Percentiles rank a stretch among this genome's conserved stretches.
Conservation (phyloP, 1,140 invertebrate genomes). For the Cydia fagiglandana region DNA sequence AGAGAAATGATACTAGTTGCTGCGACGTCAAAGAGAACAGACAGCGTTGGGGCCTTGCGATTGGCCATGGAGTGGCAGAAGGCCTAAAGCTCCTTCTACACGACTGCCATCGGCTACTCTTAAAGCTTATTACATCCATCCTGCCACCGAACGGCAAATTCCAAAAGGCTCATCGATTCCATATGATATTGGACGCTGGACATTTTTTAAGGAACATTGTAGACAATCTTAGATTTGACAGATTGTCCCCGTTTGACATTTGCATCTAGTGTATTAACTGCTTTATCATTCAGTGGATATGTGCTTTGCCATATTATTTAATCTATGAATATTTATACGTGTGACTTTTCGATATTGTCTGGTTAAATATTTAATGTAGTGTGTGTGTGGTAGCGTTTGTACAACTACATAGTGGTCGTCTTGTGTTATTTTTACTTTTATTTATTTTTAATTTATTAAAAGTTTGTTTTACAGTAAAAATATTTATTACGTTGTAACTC, state of each 20-base stretch:
- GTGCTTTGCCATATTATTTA: neutral
- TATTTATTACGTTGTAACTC: neutral
- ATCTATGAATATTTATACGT: slow-evolving; percentile 1
- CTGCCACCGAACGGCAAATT: no score
- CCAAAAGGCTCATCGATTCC: no score
- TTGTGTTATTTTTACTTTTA: slow-evolving; percentile 22
- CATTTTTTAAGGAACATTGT: no score
- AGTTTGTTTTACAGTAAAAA: slow-evolving; percentile 4
- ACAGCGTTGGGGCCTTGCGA: no score
- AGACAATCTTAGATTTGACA: neutral
- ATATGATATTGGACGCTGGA: no score
- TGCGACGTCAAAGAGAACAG: no score
- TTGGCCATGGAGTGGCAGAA: no score
- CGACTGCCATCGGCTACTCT: no score
- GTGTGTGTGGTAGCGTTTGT: slow-evolving; percentile 2
- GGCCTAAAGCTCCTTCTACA: no score
- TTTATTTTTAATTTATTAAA: slow-evolving; percentile 28
- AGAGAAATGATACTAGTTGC: no score
- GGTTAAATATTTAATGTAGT: neutral
- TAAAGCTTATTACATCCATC: no score
- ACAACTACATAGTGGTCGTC: neutral
- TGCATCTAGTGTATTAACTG: neutral
- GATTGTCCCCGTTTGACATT: neutral
- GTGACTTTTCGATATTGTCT: neutral
- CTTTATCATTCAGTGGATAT: neutral